Evolutionary conservation across 2,888 invertebrate species (phyloP).

Genomic region (Tetragonula carbonaria): DNA sequence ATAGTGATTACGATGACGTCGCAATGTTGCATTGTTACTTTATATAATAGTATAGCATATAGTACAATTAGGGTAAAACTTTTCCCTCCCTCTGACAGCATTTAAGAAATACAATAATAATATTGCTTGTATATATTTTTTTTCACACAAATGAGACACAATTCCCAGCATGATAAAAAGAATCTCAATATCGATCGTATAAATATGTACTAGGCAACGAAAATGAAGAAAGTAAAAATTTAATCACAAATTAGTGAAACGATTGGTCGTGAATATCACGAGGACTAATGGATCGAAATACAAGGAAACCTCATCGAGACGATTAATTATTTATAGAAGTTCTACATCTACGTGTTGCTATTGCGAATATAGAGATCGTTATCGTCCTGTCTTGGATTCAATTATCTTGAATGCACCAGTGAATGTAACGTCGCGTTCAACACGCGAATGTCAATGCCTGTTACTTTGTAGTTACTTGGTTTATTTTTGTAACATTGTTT

Average conservation of each 20-base stretch:
- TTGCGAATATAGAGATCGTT: conserved; percentile 3
- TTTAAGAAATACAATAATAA: not conserved
- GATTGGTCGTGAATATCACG: not conserved
- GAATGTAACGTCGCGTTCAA: not conserved
- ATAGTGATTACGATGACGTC: not conserved
- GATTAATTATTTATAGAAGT: conserved; percentile 23
- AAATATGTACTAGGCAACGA: not conserved
- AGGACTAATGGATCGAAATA: not conserved
- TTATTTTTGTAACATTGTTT: not conserved
- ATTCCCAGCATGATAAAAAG: not conserved
- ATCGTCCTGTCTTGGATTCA: conserved; percentile 8
- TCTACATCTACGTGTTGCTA: not conserved
- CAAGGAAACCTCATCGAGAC: not conserved
- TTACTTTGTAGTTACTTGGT: not conserved
- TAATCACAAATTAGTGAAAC: not conserved
- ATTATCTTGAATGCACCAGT: conserved; percentile 28
- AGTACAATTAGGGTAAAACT: too few relatives aligned
- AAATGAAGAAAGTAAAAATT: not conserved
- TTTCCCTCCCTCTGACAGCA: not conserved
- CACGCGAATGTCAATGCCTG: conserved; percentile 30
- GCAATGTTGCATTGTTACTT: not conserved
- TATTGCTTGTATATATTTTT: not conserved
- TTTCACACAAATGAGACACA: not conserved
- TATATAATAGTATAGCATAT: not conserved
- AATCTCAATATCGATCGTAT: not conserved